These are phyloP conservation scores for Drosophila melanica DNA, from an alignment of 1,140 invertebrate species.

Conservation along the genomic window DNA sequence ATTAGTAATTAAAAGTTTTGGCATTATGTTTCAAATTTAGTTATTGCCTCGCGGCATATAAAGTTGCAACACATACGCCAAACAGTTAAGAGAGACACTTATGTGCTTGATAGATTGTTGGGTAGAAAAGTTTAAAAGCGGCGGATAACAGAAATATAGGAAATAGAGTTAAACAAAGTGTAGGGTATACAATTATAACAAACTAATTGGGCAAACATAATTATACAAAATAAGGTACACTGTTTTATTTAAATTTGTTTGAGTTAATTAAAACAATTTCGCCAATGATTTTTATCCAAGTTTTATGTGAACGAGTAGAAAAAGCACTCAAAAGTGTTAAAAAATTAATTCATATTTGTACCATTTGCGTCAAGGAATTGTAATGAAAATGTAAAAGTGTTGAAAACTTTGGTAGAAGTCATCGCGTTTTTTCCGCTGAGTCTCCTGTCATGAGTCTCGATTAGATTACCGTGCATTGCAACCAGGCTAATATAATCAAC, in stretches of 20 bases:
- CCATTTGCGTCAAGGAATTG: background rate
- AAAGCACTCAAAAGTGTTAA: no score
- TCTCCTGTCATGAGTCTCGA: background rate
- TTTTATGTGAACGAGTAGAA: no score
- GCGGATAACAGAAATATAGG: no score
- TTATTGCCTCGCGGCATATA: constrained; percentile 32
- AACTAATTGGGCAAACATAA: no score
- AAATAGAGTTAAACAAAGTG: no score
- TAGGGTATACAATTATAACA: no score
- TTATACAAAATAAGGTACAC: no score
- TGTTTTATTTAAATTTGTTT: no score
- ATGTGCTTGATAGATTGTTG: background rate
- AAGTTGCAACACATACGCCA: background rate
- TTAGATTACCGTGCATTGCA: constrained; percentile 11
- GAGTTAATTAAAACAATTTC: no score
- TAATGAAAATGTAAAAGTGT: background rate
- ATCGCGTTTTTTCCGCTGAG: background rate
- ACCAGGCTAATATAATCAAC: constrained; percentile 12
- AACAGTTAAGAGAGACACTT: background rate
- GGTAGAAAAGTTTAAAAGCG: background rate
- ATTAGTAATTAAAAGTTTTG: constrained; percentile 74
- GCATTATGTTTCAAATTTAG: constrained; percentile 56
- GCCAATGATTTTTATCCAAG: no score
- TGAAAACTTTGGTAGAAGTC: background rate
- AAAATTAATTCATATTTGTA: background rate